Evolutionary conservation across 2,113 vertebrate species (phyloP).

Genomic region (Microcebus murinus): DNA sequence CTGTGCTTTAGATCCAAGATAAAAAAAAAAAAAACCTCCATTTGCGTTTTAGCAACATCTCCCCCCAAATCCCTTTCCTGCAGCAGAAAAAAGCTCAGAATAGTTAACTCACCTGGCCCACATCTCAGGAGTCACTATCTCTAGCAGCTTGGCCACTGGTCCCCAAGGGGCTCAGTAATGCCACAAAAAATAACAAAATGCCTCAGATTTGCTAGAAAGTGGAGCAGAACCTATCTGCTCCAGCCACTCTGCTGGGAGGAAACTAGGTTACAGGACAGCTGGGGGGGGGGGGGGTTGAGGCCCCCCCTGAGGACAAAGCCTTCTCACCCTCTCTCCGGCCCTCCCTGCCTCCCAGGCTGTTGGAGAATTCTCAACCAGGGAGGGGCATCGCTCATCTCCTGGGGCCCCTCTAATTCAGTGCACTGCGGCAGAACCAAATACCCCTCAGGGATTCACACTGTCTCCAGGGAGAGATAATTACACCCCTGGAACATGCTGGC

Average conservation of each 20-base stretch:
- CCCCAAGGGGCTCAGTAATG: not conserved
- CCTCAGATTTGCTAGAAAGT: slow-evolving; percentile 13
- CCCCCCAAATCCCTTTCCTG: not conserved
- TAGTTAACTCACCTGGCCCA: accelerated
- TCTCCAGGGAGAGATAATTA: not conserved
- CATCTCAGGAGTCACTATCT: not conserved
- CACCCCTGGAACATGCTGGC: not conserved
- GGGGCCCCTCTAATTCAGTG: not conserved
- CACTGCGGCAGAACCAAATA: not conserved
- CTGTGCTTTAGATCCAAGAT: not conserved
- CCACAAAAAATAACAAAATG: not conserved
- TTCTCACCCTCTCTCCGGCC: not conserved
- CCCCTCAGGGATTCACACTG: not conserved
- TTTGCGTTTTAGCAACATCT: not conserved
- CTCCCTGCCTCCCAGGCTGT: not conserved
- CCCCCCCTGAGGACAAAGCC: not conserved
- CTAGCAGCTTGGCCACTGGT: not conserved
- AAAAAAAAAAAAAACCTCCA: not conserved
- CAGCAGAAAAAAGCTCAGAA: not conserved
- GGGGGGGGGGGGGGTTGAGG: not conserved
- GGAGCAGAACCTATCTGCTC: not conserved
- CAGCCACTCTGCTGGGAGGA: not conserved
- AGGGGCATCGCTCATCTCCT: not conserved
- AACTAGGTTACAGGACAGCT: slow-evolving; percentile 32
- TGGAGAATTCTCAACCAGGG: not conserved